Base-by-base conservation (phyloP, 2,888 invertebrate genomes). In the Hesperia comma region DNA sequence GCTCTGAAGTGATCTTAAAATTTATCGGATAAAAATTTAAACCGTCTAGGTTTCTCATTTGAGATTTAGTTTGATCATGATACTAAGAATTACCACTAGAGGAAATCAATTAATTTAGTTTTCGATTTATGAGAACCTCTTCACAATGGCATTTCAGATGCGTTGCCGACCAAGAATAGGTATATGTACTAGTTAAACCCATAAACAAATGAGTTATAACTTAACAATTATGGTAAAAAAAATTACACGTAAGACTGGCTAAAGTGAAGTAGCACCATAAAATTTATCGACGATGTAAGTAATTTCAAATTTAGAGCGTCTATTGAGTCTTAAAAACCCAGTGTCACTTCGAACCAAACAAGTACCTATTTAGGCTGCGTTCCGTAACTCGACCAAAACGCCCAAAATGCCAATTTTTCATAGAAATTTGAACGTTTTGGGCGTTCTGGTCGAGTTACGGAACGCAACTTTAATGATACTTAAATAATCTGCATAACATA, bases 211-310 rank as follows among this genome's bases (percentile, higher is more conserved):
- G 26, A 26, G 2, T 26, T 26, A 5, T 4, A 26, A 26, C 33
- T 33, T 8, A 6, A 14, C 43, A 58, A 62, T 62, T 62, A 54
- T 54, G 40, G 40, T 53, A 21, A 61, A 49, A 46, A n/a, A 51
- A 21, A 37, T 54, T 26, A 66, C 60, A 54, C 54, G 60, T 55
- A 37, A 37, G 3, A 0, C 8, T 12, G 8, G 12, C 37, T 37
- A 79, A 82, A 81, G 74, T 75, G 71, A 61, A 71, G 77, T 72
- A 72, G 71, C 71, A 61, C 69, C 74, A 76, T 84, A 83, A 85
- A 86, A 53, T 84, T 85, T 85, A 84, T 81, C 72, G 81, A 75
- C 76, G 68, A 75, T 76, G 73, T 78, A 46, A 46, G 17, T 17
- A 77, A 80, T 78, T 70, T 69, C 61, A 70, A 75, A 74, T 72